A percentile compares a stretch with the other conserved stretches of the same genome.
Evolutionary conservation across 2,888 invertebrate species (phyloP).

Genomic region (Pandemis heparana): DNA sequence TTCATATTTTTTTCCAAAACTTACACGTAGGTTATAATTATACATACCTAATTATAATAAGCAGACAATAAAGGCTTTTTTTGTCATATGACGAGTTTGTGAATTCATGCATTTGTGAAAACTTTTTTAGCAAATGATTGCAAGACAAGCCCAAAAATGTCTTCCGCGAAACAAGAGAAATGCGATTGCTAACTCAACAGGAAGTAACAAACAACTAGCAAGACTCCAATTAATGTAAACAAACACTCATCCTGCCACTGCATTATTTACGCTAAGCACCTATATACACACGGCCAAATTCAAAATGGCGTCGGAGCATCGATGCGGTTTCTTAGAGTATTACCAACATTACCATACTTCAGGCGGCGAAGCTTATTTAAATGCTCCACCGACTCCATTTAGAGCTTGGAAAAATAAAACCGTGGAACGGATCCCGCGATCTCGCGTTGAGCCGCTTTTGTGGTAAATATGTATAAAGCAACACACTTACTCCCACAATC

Average conservation of each 20-base stretch:
- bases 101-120: too few relatives aligned
- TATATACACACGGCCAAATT: conserved; percentile 55
- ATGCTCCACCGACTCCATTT: conserved; percentile 86
- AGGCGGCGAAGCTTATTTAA: conserved; percentile 84
- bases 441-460: conserved; percentile 84
- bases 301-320: conserved; percentile 78
- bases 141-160: too few relatives aligned
- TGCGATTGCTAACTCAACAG: neutral
- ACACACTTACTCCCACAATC: conserved; percentile 57
- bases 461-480: conserved; percentile 85
- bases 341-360: conserved; percentile 85
- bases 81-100: too few relatives aligned
- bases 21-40: too few relatives aligned
- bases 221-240: conserved; percentile 28
- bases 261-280: conserved; percentile 39
- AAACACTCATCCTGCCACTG: conserved; percentile 31
- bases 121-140: too few relatives aligned
- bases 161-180: neutral
- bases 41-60: too few relatives aligned
- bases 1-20: too few relatives aligned
- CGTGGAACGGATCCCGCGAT: conserved; percentile 81
- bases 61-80: too few relatives aligned
- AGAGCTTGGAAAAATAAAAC: conserved; percentile 86
- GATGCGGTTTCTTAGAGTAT: conserved; percentile 82
- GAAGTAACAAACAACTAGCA: neutral